A percentile compares a stretch with the other conserved stretches of the same genome.
These are phyloP conservation scores for Cephalopholis sonnerati DNA, from an alignment of 2,113 vertebrate species.

Conservation along the genomic window DNA sequence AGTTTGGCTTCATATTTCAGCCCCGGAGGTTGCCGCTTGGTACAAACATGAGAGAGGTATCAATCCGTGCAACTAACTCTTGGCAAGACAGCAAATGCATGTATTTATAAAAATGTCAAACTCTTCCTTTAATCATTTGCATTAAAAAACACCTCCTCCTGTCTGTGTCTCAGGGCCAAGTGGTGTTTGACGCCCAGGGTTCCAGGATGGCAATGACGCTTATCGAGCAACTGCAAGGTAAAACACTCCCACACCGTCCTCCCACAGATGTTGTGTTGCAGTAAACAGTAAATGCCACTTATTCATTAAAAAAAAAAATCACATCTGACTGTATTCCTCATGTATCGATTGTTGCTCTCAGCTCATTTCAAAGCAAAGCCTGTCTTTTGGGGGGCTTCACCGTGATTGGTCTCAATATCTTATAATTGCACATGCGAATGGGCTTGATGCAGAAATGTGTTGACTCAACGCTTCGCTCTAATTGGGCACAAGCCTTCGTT, in stretches of 20 bases:
- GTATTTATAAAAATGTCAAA: conserved; percentile 19
- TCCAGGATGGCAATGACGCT: conserved; percentile 98
- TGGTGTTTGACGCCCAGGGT: conserved; percentile 96
- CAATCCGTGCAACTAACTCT: background rate
- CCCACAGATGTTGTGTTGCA: conserved; percentile 10
- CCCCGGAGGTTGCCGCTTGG: no score
- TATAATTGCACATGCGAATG: conserved; percentile 31
- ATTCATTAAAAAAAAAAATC: conserved; percentile 15
- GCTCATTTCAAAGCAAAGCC: conserved; percentile 15
- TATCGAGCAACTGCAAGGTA: conserved; percentile 97
- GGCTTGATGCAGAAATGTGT: conserved; percentile 41
- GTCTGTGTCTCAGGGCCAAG: conserved; percentile 88
- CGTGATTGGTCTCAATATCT: conserved; percentile 41
- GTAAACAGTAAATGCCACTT: conserved; percentile 38
- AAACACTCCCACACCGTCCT: conserved; percentile 18
- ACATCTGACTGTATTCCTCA: conserved; percentile 9
- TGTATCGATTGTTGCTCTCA: conserved; percentile 37
- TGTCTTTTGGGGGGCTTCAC: background rate
- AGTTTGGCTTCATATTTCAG: no score
- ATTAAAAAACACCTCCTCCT: background rate
- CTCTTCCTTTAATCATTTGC: background rate
- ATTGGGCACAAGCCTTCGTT: conserved; percentile 66
- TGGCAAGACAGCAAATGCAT: background rate
- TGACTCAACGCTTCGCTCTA: conserved; percentile 64
- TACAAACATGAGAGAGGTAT: background rate